Base-by-base conservation (phyloP, 2,888 invertebrate genomes). In the Hydrotaea diabolus region DNA sequence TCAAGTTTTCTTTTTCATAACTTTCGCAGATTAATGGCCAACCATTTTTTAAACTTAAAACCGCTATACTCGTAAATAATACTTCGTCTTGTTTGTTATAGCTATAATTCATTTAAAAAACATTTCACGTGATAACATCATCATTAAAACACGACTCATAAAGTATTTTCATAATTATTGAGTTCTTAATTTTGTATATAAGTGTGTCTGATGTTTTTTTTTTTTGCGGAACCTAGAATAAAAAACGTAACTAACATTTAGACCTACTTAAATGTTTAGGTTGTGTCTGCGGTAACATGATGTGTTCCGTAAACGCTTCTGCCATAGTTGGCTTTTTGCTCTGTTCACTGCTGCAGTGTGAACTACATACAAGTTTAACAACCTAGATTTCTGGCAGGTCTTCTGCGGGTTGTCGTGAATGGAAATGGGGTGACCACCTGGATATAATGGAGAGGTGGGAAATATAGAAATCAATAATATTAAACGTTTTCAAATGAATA, bases 341-440 rank as follows among this genome's bases (percentile, higher is more conserved):
- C n/a, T 69, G 7, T 69, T 23, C 23, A 23, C 69, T 21, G 46
- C 46, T 66, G 39, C 21, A 19, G 39, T 31, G 31, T 62, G 62
- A 8, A 69, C 46, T 69, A 46, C 43, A 69, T 59, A 23, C 31
- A 69, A 69, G 46, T 69, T 69, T 21, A 69, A 46, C 46, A 69
- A 69, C 69, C 69, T 69, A 69, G 13, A 69, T 69, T 69, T 69
- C 23, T 43, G 39, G 11, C 46, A 66, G 66, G 66, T 66, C 39
- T 69, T n/a, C 19, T 43, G 43, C 43, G 0, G 21, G 15, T 43
- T 31, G 3, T 31, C 31, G 31, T 31, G 31, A 2, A 31, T n/a
- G 11, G 62, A 66, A 66, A 43, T 43, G 39, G 21, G 69, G 69
- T 69, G 69, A 19, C 69, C 69, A 13, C 49, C 39, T 9, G 39